Conservation (phyloP, 2,888 invertebrate genomes). For the Caenorhabditis becei region DNA sequence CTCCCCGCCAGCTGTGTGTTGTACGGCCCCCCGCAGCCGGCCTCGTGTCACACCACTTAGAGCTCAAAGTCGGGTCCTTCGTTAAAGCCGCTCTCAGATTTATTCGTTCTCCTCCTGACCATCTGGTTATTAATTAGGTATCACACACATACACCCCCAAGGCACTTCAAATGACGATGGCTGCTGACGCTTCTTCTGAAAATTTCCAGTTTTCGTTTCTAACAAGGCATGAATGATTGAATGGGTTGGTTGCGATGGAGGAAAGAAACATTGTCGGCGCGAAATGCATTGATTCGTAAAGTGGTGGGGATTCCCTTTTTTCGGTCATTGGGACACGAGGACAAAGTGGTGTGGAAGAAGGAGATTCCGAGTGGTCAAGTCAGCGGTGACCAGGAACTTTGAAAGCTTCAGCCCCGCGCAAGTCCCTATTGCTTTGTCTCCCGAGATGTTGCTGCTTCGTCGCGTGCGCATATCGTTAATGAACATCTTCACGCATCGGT, state of each 20-base stretch:
- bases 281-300: conserved; percentile 6
- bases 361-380: neutral
- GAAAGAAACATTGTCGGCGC: neutral
- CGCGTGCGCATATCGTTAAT: conserved; percentile 48
- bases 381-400: too few relatives aligned
- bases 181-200: neutral
- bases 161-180: neutral
- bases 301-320: conserved; percentile 12
- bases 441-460: conserved; percentile 19
- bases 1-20: conserved; percentile 20
- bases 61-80: neutral
- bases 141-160: neutral
- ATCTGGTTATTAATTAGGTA: conserved; percentile 1
- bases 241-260: neutral
- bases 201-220: neutral
- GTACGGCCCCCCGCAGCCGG: neutral
- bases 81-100: too few relatives aligned
- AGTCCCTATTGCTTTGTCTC: conserved; percentile 20
- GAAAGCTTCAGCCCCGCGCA: neutral
- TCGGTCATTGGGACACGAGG: conserved; percentile 1
- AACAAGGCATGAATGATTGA: neutral
- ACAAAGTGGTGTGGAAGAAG: neutral
- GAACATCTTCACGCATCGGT: conserved; percentile 58
- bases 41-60: conserved; percentile 3
- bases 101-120: neutral